Evolutionary conservation across 2,888 invertebrate genomes (phyloP), one percentile per base, ranked within the genome.

Genomic region (Octodonta nipae): DNA sequence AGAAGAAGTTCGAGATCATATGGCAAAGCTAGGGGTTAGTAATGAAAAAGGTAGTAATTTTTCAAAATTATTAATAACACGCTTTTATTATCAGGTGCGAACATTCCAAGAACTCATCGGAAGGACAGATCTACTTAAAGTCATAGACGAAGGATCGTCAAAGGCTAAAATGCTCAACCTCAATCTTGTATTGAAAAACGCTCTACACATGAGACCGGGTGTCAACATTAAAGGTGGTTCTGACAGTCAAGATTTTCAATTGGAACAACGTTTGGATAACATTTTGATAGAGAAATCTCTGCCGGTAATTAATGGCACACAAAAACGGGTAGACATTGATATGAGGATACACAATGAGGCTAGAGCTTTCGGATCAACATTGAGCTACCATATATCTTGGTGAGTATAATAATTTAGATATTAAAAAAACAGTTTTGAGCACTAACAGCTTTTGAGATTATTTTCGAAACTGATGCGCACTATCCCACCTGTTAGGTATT

Each of bases 301-400:
- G 35, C 71, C 73, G 27, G 78, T 93, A 3, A 63, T 93, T 25
- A 75, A 78, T 33, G 87, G 87, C 0, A 63, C 65, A n/a, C 63
- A 73, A 40, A 68, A 72, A 15, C 68, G 69, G 31, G 71, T 85
- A 0, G 70, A 77, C 34, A 72, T 95, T 35, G 68, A 74, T 29
- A 75, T 86, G 74, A 67, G 66, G 33, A 93, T 96, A 46, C 76
- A 75, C 35, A 98, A 98, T 56, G 86, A 87, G 57, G 87, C 88
- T 54, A 71, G 98, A 31, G 83, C 92, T 0, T 98, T 95, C 63
- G 86, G 81, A 1, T 81, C 89, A 1, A 95, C 96, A 0, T 70
- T 98, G 15, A 91, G 91, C 46, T 93, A 95, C 60, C 77, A 87
- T 48, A 88, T 95, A 54, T 91, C 93, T n/a, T 76, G 78, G 88